Conservation (phyloP, 2,113 vertebrate species). For the Mobula birostris region DNA sequence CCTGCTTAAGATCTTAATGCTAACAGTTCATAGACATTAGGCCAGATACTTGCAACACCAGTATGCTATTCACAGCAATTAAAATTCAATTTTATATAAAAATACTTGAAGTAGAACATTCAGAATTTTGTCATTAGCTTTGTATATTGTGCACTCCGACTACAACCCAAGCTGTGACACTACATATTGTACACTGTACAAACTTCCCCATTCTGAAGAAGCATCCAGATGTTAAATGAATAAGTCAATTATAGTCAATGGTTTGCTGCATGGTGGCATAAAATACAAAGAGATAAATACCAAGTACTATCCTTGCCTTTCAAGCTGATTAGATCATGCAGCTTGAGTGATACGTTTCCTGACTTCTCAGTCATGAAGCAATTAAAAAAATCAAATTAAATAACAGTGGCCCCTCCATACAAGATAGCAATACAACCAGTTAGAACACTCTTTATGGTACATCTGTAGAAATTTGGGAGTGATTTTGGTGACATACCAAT, state of each 20-base stretch:
- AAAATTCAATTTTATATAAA: background rate
- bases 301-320: background rate
- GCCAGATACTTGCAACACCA: background rate
- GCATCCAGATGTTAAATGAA: background rate
- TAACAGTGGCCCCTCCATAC: too few relatives aligned
- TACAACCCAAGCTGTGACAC: background rate
- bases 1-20: background rate
- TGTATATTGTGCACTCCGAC: background rate
- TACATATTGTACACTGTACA: background rate
- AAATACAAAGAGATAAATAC: background rate
- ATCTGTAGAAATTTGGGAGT: too few relatives aligned
- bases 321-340: background rate
- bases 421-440: too few relatives aligned
- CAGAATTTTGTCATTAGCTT: background rate
- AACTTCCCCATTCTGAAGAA: background rate
- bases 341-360: background rate
- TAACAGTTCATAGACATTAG: background rate
- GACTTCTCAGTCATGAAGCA: background rate
- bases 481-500: too few relatives aligned
- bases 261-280: background rate
- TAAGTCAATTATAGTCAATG: background rate
- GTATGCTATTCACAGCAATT: background rate
- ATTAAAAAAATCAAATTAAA: too few relatives aligned
- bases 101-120: background rate
- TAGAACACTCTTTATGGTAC: too few relatives aligned